Percentiles rank a stretch among this genome's conserved stretches.
These are phyloP conservation scores for Drosophila setosimentum DNA, from an alignment of 2,888 invertebrate species.

Conservation along the genomic window DNA sequence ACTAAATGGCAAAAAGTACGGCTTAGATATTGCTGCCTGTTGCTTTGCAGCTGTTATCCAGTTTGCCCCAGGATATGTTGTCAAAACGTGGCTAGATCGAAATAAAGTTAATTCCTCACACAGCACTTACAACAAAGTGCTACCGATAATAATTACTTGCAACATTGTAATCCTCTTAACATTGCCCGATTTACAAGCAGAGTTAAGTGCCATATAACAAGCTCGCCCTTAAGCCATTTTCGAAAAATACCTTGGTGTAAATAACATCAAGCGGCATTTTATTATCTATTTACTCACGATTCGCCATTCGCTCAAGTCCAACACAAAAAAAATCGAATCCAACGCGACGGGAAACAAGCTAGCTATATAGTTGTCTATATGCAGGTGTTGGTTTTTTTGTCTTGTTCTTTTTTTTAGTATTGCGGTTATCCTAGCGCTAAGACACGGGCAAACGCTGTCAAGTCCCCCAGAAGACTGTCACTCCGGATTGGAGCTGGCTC, in stretches of 20 bases:
- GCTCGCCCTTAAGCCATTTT: neutral
- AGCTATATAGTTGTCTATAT: conserved; percentile 20
- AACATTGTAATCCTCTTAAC: conserved; percentile 80
- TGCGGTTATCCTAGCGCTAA: conserved; percentile 24
- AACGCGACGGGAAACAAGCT: conserved; percentile 19
- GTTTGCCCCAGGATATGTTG: conserved; percentile 38
- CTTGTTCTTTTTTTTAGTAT: neutral
- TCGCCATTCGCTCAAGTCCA: conserved; percentile 36
- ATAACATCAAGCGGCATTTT: conserved; percentile 44
- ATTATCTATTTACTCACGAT: conserved; percentile 61
- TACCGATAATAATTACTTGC: conserved; percentile 75
- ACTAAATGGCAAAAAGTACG: conserved; percentile 70
- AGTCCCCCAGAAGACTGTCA: conserved; percentile 74
- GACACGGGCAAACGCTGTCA: conserved; percentile 70
- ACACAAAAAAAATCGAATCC: conserved; percentile 1
- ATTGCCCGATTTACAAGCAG: conserved; percentile 72
- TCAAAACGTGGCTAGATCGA: conserved; percentile 74
- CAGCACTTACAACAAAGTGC: conserved; percentile 53
- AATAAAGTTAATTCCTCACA: conserved; percentile 75
- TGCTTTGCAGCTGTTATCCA: conserved; percentile 8
- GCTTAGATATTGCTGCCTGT: conserved; percentile 33
- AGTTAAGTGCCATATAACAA: conserved; percentile 56
- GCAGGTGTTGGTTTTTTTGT: neutral
- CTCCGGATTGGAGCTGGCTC: conserved; percentile 23
- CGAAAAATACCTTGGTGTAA: conserved; percentile 30